Evolutionary conservation across 2,797 vertebrate species (phyloP).

Genomic region (Petrocephalus sullivani): DNA sequence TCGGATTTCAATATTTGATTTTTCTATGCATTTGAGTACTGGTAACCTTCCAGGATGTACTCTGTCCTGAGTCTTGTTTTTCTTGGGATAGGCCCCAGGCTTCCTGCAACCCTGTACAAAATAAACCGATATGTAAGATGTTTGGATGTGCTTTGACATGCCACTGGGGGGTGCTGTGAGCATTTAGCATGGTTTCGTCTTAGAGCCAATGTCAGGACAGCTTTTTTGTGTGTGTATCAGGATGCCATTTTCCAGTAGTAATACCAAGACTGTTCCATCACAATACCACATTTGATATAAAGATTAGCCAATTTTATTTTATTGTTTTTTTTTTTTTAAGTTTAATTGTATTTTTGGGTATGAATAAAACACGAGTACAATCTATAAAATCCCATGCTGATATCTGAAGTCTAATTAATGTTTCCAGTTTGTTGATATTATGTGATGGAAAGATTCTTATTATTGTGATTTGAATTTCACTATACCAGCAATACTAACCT

Average conservation of each 20-base stretch:
- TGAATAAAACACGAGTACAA: neutral
- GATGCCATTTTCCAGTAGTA: neutral
- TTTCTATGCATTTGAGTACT: neutral
- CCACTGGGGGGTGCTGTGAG: slow-evolving; percentile 4
- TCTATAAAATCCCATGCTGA: neutral
- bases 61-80: neutral
- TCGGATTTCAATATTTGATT: neutral
- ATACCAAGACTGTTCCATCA: neutral
- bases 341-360: neutral
- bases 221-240: neutral
- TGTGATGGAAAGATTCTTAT: neutral
- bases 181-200: neutral
- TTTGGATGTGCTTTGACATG: neutral
- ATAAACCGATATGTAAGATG: neutral
- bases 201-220: neutral
- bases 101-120: neutral
- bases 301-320: neutral
- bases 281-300: neutral
- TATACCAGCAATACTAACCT: neutral
- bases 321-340: neutral
- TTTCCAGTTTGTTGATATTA: neutral
- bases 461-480: neutral
- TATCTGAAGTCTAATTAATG: neutral
- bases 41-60: neutral
- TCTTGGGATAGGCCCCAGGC: neutral